Evolutionary conservation across 2,113 vertebrate genomes (phyloP).

Genomic region (Sitta europaea): DNA sequence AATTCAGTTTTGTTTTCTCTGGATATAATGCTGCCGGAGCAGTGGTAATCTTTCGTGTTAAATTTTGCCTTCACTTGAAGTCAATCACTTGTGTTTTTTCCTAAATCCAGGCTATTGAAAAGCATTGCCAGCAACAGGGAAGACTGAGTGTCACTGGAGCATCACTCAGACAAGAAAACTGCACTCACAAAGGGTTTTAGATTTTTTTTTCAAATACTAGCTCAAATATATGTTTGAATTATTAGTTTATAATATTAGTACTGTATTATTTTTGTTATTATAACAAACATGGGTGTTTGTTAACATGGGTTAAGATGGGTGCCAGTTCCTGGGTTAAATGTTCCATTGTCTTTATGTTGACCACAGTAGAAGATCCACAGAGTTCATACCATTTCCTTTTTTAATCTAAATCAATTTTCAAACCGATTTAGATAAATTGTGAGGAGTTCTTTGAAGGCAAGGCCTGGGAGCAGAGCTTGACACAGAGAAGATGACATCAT

Average conservation of each 20-base stretch:
- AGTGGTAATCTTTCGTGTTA: neutral
- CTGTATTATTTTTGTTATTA: neutral
- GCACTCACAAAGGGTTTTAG: neutral
- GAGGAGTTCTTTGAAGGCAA: neutral
- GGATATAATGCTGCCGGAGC: neutral
- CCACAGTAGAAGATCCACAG: neutral
- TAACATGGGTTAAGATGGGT: too few relatives aligned
- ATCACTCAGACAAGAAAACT: neutral
- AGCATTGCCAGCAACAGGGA: accelerated
- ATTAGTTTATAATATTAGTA: neutral
- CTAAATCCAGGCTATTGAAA: neutral
- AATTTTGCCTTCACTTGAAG: neutral
- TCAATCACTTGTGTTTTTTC: neutral
- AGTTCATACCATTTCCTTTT: neutral
- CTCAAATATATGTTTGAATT: neutral
- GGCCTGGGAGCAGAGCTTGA: neutral
- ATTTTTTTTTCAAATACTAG: neutral
- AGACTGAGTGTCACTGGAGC: neutral
- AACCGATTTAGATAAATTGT: neutral
- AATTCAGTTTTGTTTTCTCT: neutral
- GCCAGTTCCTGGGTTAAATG: neutral
- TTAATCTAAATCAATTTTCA: neutral
- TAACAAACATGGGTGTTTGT: too few relatives aligned
- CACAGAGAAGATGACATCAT: neutral
- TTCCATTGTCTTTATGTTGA: neutral